Evolutionary conservation across 2,888 invertebrate genomes (phyloP).

Genomic region (Sesia apiformis): DNA sequence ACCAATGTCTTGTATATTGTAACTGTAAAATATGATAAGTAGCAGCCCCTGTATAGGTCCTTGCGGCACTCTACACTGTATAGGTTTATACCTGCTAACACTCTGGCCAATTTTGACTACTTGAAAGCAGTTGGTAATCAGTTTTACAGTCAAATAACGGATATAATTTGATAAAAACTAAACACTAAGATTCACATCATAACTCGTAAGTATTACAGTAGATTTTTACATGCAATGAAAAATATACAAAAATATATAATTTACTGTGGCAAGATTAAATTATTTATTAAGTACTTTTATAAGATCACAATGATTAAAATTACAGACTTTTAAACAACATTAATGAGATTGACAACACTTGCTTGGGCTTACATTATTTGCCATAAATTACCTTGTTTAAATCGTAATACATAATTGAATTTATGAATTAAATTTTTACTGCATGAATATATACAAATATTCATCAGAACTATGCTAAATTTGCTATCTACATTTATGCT

Average conservation of each 20-base stretch:
- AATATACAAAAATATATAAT: not conserved
- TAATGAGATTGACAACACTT: not conserved
- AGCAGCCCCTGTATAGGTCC: too few relatives aligned
- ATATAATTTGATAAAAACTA: too few relatives aligned
- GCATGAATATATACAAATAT: conserved; percentile 31
- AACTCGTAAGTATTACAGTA: too few relatives aligned
- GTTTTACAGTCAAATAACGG: too few relatives aligned
- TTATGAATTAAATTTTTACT: not conserved
- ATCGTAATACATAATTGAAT: not conserved
- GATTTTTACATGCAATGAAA: not conserved
- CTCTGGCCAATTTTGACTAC: too few relatives aligned
- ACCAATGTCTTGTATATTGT: too few relatives aligned
- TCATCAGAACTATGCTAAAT: conserved; percentile 47
- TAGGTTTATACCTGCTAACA: too few relatives aligned
- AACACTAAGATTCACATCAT: too few relatives aligned
- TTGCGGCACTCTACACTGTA: too few relatives aligned
- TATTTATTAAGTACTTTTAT: not conserved
- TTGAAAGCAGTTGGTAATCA: too few relatives aligned
- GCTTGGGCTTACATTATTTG: not conserved
- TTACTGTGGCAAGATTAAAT: not conserved
- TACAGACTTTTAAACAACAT: not conserved
- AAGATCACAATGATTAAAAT: not conserved
- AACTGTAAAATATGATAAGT: too few relatives aligned
- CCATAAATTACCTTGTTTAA: not conserved
- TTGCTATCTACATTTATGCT: conserved; percentile 45